phyloP scores from a whole-genome alignment of 1,140 invertebrate genomes.

The Argopecten irradians region DNA sequence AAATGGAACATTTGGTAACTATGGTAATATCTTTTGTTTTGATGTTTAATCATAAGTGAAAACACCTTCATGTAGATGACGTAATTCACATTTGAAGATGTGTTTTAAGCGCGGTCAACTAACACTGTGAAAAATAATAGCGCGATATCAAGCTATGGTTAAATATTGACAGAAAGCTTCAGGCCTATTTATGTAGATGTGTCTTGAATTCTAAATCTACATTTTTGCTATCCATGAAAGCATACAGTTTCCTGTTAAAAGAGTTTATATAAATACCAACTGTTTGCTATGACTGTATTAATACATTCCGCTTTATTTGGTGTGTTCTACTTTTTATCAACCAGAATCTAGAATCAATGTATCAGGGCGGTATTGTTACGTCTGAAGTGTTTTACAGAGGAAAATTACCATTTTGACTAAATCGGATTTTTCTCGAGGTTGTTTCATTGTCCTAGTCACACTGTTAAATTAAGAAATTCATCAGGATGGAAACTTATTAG shows the following conservation, averaged over 20 bases:
- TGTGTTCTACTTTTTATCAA: not conserved
- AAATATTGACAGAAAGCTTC: constrained; percentile 1
- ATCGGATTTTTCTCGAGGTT: no score
- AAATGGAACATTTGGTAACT: no score
- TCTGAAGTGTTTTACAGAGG: not conserved
- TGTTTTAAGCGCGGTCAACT: not conserved
- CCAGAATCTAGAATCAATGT: not conserved
- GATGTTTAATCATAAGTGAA: no score
- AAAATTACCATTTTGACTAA: not conserved
- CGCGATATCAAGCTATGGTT: not conserved
- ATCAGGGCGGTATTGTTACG: not conserved
- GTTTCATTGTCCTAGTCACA: no score
- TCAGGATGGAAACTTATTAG: no score
- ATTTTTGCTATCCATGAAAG: not conserved
- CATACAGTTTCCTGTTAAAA: not conserved
- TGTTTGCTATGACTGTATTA: not conserved
- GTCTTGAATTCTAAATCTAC: not conserved
- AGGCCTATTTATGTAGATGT: not conserved
- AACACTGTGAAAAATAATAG: not conserved
- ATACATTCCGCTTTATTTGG: not conserved
- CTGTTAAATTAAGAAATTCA: no score
- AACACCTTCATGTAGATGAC: not conserved
- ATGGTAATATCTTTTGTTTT: no score
- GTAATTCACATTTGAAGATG: not conserved
- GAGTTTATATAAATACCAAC: not conserved